phyloP scores from a whole-genome alignment of 2,797 vertebrate genomes.

The Molossus molossus region DNA sequence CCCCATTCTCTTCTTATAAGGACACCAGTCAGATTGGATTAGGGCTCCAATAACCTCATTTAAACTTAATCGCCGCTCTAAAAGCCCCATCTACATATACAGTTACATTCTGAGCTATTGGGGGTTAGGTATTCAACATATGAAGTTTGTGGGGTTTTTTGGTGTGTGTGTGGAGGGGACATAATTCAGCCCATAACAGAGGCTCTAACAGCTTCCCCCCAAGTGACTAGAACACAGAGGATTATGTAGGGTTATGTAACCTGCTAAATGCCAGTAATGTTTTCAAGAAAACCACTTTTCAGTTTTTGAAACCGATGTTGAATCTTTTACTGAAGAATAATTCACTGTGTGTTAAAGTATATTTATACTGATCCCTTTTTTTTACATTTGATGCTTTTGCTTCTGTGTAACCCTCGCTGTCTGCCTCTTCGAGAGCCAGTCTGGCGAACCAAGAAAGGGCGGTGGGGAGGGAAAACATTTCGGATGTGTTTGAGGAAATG shows the following conservation, averaged over 20 bases:
- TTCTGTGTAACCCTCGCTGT: background rate
- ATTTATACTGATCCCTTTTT: background rate
- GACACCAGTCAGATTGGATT: background rate
- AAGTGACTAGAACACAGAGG: background rate
- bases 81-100: background rate
- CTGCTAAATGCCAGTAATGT: background rate
- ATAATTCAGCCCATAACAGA: background rate
- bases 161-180: too few relatives aligned
- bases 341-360: background rate
- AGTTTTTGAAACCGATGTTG: slow-evolving; percentile 25
- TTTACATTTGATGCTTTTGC: background rate
- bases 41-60: background rate
- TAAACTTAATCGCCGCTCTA: background rate
- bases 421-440: background rate
- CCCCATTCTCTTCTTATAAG: background rate
- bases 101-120: background rate
- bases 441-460: background rate
- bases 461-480: background rate
- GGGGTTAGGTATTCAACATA: background rate
- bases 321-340: slow-evolving; percentile 1
- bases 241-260: background rate
- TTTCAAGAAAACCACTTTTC: slow-evolving; percentile 34
- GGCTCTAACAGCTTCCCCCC: background rate
- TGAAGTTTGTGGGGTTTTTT: background rate
- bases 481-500: slow-evolving; percentile 13